Evolutionary conservation across 2,797 vertebrate genomes (phyloP).

Genomic region (Trichosurus vulpecula): DNA sequence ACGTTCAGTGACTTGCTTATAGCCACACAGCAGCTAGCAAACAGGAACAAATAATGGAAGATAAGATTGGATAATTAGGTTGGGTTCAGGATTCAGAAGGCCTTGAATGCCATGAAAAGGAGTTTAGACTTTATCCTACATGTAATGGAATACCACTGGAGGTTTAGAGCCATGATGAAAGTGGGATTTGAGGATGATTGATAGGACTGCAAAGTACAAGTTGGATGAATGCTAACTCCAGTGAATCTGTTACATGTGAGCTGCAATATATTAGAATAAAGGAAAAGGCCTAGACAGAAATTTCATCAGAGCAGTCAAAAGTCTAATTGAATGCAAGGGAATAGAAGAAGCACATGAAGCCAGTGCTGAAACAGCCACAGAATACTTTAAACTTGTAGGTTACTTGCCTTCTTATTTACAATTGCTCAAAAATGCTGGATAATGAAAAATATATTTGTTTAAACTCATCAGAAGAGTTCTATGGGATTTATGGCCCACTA

Average conservation of each 20-base stretch:
- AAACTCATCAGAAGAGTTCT: not conserved
- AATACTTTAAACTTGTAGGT: conserved; percentile 62
- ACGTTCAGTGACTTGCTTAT: not conserved
- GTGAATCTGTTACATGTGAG: conserved; percentile 44
- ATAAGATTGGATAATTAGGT: not conserved
- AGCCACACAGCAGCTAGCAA: not conserved
- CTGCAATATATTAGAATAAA: not conserved
- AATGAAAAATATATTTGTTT: not conserved
- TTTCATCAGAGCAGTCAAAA: conserved; percentile 29
- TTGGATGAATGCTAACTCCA: not conserved
- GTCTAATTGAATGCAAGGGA: not conserved
- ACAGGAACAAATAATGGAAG: conserved; percentile 13
- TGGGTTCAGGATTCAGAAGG: not conserved
- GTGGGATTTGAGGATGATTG: conserved; percentile 26
- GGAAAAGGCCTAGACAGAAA: conserved; percentile 43
- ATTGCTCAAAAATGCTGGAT: conserved; percentile 36
- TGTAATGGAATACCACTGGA: not conserved
- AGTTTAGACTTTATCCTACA: not conserved
- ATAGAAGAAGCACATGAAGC: conserved; percentile 33
- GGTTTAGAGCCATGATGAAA: not conserved
- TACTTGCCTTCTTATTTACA: conserved; percentile 45
- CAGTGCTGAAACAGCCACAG: not conserved
- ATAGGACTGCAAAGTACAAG: conserved; percentile 27
- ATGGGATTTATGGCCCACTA: not conserved
- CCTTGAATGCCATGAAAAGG: not conserved